These are phyloP conservation scores for Thalassoma bifasciatum DNA, from an alignment of 2,113 vertebrate species.

Conservation along the genomic window DNA sequence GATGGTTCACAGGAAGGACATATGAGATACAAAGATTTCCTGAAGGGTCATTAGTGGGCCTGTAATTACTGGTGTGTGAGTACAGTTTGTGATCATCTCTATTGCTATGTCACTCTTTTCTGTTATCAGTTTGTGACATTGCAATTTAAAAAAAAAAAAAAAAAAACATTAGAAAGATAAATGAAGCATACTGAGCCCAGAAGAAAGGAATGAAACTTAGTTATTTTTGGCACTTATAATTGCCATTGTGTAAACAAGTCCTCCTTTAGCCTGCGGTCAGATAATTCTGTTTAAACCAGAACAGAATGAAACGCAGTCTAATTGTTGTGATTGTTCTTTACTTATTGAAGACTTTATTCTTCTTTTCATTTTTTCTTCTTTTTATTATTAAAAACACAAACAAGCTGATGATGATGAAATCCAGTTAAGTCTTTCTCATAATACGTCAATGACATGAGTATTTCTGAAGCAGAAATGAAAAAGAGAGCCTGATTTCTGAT, in stretches of 20 bases:
- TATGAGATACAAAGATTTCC: conserved; percentile 57
- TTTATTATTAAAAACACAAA: too few relatives aligned
- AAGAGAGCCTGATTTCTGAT: too few relatives aligned
- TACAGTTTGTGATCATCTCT: not conserved
- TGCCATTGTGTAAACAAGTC: not conserved
- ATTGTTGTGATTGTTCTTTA: not conserved
- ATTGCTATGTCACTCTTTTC: not conserved
- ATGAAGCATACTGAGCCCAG: not conserved
- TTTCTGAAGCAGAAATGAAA: too few relatives aligned
- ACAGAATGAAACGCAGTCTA: not conserved
- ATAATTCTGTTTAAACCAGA: not conserved
- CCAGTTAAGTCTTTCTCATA: too few relatives aligned
- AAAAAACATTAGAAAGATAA: too few relatives aligned
- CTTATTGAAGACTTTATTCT: too few relatives aligned
- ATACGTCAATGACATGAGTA: too few relatives aligned
- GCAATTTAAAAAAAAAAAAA: too few relatives aligned
- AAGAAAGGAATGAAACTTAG: not conserved
- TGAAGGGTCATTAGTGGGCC: conserved; percentile 34
- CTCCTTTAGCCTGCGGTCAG: too few relatives aligned
- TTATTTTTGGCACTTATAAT: not conserved
- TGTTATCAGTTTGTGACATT: not conserved
- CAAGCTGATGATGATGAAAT: too few relatives aligned
- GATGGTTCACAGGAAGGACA: conserved; percentile 63
- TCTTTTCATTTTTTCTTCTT: too few relatives aligned
- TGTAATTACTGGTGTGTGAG: conserved; percentile 3